phyloP scores from a whole-genome alignment of 2,797 vertebrate genomes.

The Parambassis ranga region DNA sequence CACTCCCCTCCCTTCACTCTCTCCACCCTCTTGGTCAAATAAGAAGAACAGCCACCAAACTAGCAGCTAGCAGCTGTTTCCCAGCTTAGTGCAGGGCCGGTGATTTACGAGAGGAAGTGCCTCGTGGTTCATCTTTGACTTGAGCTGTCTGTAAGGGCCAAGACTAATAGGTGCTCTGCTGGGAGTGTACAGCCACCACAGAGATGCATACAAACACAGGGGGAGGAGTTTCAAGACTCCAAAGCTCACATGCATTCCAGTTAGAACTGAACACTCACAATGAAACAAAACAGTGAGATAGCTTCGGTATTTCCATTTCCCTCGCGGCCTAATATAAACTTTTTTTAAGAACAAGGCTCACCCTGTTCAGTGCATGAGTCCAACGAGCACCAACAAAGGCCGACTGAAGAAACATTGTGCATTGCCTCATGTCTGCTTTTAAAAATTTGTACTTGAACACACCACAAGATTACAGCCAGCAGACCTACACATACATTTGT shows the following conservation, averaged over 20 bases:
- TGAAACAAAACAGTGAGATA: not conserved
- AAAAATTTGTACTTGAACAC: slow-evolving; percentile 2
- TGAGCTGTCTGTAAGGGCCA: slow-evolving; percentile 74
- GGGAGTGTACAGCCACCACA: slow-evolving; percentile 70
- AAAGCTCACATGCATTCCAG: not conserved
- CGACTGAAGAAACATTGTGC: not conserved
- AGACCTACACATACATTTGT: not conserved
- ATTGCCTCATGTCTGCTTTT: not conserved
- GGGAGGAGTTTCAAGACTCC: slow-evolving; percentile 8
- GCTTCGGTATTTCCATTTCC: not conserved
- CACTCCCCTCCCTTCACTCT: not conserved
- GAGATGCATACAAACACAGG: slow-evolving; percentile 69
- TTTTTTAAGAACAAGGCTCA: not conserved
- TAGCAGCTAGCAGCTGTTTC: slow-evolving; percentile 92
- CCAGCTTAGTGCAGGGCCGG: slow-evolving; percentile 90
- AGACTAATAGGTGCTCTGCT: slow-evolving; percentile 76
- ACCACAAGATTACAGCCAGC: not conserved
- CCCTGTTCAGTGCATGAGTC: not conserved
- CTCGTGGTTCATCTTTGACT: slow-evolving; percentile 81
- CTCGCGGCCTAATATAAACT: not conserved
- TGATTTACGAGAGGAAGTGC: slow-evolving; percentile 89
- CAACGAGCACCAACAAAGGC: not conserved
- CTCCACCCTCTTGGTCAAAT: slow-evolving; percentile 42
- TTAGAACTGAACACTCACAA: not conserved
- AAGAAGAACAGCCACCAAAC: slow-evolving; percentile 78